Conservation (phyloP, 1,140 invertebrate species). For the Saccostrea cuccullata region DNA sequence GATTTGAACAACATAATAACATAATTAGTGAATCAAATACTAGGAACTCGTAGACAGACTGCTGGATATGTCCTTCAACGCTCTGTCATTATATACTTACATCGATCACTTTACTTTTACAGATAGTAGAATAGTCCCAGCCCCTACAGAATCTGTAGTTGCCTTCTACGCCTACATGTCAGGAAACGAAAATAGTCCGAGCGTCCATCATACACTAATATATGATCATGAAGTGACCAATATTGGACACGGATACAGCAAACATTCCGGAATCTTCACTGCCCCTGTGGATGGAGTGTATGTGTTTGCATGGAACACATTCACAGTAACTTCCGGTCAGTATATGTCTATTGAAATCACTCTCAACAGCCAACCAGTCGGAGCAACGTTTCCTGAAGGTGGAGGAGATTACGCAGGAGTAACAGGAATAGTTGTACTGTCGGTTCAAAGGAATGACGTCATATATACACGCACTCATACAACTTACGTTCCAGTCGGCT, state of each 20-base stretch:
- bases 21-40: too few species aligned
- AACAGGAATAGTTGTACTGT: neutral
- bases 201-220: constrained; percentile 35
- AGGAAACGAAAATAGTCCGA: neutral
- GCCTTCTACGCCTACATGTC: constrained; percentile 45
- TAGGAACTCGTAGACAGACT: too few species aligned
- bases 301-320: constrained; percentile 44
- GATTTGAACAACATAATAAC: too few species aligned
- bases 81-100: neutral
- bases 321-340: neutral
- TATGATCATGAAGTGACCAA: constrained; percentile 44
- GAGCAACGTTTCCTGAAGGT: neutral
- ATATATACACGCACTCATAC: neutral
- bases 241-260: constrained; percentile 47
- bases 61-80: neutral
- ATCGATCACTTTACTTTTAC: neutral
- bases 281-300: constrained; percentile 48
- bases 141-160: neutral
- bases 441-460: neutral
- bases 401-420: neutral
- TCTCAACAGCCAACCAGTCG: neutral
- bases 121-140: neutral
- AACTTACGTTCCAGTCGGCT: neutral
- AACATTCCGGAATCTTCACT: constrained; percentile 41
- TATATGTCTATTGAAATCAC: constrained; percentile 3